phyloP scores from a whole-genome alignment of 2,888 invertebrate species.

The Drosophila dives region DNA sequence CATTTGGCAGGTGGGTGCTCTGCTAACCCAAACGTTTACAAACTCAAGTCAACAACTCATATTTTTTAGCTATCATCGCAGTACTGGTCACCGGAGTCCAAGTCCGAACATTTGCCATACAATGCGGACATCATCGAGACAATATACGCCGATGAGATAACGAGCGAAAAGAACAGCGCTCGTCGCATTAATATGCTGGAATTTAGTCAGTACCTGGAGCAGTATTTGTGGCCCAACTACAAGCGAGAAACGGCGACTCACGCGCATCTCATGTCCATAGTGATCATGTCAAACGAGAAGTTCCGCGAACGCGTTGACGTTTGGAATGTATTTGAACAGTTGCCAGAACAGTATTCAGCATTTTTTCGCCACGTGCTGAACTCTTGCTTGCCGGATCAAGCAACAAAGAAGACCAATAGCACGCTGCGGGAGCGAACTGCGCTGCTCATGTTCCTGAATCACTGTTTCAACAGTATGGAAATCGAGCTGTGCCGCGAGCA shows the following conservation, averaged over 20 bases:
- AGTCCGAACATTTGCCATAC: conserved; percentile 89
- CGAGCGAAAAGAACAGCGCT: conserved; percentile 92
- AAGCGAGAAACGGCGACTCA: conserved; percentile 89
- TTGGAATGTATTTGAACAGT: conserved; percentile 95
- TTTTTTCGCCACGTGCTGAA: conserved; percentile 93
- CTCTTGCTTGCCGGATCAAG: conserved; percentile 87
- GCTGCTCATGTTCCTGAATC: conserved; percentile 95
- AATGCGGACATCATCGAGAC: conserved; percentile 93
- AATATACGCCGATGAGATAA: conserved; percentile 94
- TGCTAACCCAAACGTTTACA: conserved; percentile 27
- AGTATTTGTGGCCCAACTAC: conserved; percentile 98
- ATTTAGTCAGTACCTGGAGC: conserved; percentile 98
- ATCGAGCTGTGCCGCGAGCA: conserved; percentile 96
- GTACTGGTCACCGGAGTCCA: conserved; percentile 96
- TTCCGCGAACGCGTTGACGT: conserved; percentile 98
- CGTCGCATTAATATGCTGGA: conserved; percentile 98
- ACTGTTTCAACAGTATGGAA: conserved; percentile 99
- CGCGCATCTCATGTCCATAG: conserved; percentile 97
- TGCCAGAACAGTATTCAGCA: conserved; percentile 90
- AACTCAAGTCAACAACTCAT: conserved; percentile 14
- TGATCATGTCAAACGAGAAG: conserved; percentile 99
- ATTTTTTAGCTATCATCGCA: conserved; percentile 91
- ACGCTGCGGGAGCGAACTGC: conserved; percentile 91
- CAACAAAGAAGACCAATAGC: conserved; percentile 56
- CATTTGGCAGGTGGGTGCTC: conserved; percentile 91